phyloP scores from a whole-genome alignment of 2,888 invertebrate genomes.

The Lapara coniferarum region DNA sequence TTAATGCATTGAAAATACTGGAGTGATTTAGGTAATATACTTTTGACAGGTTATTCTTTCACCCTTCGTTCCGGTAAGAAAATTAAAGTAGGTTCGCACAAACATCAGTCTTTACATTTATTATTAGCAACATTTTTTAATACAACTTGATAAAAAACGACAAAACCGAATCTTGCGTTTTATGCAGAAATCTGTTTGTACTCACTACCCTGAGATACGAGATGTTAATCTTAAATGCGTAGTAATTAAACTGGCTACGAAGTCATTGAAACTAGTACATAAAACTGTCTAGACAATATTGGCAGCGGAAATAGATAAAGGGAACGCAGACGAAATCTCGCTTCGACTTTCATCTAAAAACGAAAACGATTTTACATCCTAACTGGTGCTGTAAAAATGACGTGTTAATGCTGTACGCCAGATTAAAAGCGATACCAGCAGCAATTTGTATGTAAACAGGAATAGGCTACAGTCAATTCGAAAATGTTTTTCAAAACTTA shows the following conservation, averaged over 20 bases:
- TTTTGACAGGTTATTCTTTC: conserved; percentile 19
- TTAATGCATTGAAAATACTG: conserved; percentile 63
- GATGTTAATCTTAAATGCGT: no score
- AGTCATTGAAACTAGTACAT: no score
- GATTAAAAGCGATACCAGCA: conserved; percentile 25
- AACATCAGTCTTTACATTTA: neutral
- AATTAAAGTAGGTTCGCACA: neutral
- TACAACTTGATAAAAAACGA: no score
- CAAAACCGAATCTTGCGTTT: no score
- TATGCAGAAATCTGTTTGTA: no score
- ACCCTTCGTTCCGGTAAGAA: neutral
- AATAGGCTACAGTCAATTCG: conserved; percentile 38
- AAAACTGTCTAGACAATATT: no score
- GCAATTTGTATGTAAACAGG: conserved; percentile 48
- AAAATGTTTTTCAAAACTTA: conserved; percentile 33
- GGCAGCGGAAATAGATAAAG: no score
- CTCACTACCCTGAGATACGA: no score
- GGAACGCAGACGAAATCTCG: neutral
- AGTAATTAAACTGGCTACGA: no score
- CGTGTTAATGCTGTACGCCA: neutral
- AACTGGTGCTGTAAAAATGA: neutral
- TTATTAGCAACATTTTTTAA: neutral
- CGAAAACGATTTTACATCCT: neutral
- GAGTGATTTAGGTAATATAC: conserved; percentile 23
- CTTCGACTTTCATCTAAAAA: neutral